phyloP scores from a whole-genome alignment of 2,113 vertebrate genomes.

The Tylochromis polylepis region DNA sequence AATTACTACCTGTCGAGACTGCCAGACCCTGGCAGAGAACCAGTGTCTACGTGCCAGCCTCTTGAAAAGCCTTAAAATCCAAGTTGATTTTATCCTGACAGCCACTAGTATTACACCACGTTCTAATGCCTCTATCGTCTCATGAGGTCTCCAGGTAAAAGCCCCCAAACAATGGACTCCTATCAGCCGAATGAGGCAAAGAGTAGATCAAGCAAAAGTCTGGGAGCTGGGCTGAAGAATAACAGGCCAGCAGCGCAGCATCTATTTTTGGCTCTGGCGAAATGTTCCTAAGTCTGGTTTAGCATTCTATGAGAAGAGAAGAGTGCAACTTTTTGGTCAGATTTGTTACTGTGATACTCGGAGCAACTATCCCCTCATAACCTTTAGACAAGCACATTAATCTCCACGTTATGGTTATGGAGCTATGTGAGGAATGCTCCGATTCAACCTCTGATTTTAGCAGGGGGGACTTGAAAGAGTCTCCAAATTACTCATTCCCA shows the following conservation, averaged over 20 bases:
- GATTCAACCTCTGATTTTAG: conserved; percentile 42
- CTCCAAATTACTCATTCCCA: conserved; percentile 39
- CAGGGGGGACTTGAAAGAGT: conserved; percentile 37
- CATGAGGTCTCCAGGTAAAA: conserved; percentile 26
- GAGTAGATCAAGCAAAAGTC: conserved; percentile 6
- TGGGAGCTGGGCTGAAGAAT: neutral
- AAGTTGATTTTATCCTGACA: conserved; percentile 54
- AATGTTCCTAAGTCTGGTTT: conserved; percentile 13
- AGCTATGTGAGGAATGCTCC: conserved; percentile 60
- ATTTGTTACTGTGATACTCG: conserved; percentile 26
- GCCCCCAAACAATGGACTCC: conserved; percentile 31
- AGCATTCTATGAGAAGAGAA: conserved; percentile 15
- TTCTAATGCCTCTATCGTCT: conserved; percentile 22
- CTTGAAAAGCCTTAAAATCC: conserved; percentile 50
- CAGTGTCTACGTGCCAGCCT: conserved; percentile 38
- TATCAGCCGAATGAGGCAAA: conserved; percentile 3
- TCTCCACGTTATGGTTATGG: conserved; percentile 42
- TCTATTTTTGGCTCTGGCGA: conserved; percentile 45
- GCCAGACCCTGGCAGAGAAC: conserved; percentile 49
- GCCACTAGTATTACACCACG: conserved; percentile 28
- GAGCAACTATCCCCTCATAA: conserved; percentile 4
- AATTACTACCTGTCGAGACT: conserved; percentile 65
- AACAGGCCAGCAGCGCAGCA: neutral
- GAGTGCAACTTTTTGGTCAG: conserved; percentile 8
- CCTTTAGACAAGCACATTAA: conserved; percentile 55